A percentile compares a stretch with the other conserved stretches of the same genome.
Evolutionary conservation across 2,113 vertebrate genomes (phyloP).

Genomic region (Atherinomorus stipes): DNA sequence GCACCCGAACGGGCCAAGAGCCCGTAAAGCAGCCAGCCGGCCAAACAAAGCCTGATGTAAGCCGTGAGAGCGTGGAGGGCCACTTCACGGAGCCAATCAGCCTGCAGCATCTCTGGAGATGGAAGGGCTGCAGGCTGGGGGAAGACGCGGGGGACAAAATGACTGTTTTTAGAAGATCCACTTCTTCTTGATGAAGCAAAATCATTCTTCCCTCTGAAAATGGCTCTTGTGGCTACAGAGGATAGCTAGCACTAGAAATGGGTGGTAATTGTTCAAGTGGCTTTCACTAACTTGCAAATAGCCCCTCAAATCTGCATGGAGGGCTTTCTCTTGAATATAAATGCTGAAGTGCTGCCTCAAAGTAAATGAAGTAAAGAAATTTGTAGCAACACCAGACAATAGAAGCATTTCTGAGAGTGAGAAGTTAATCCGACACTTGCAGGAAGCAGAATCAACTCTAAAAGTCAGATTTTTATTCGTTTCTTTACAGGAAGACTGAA

Average conservation of each 20-base stretch:
- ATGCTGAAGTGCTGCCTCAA: constrained; percentile 45
- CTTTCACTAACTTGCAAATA: constrained; percentile 65
- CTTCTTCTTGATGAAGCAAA: constrained; percentile 75
- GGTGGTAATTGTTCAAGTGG: constrained; percentile 66
- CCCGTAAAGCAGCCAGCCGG: constrained; percentile 46
- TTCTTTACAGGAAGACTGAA: background rate
- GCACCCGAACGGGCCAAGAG: constrained; percentile 62
- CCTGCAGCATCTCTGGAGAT: constrained; percentile 56
- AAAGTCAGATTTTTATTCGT: background rate
- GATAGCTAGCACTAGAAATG: constrained; percentile 67
- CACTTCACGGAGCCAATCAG: constrained; percentile 61
- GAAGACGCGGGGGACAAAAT: constrained; percentile 59
- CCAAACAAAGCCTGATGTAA: constrained; percentile 72
- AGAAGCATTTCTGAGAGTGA: constrained; percentile 21
- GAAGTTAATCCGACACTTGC: constrained; percentile 46
- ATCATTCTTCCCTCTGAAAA: constrained; percentile 40
- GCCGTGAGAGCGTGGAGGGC: constrained; percentile 70
- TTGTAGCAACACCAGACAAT: constrained; percentile 25
- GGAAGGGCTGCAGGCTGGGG: constrained; percentile 16
- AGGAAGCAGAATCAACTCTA: constrained; percentile 13
- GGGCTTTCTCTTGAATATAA: constrained; percentile 54
- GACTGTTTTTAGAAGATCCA: constrained; percentile 77
- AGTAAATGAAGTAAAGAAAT: constrained; percentile 48
- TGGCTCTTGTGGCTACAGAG: constrained; percentile 57
- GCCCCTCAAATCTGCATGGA: constrained; percentile 57